Evolutionary conservation across 1,140 invertebrate species (phyloP), one percentile per base, ranked within the genome.

Genomic region (Carcinoscorpius rotundicauda): DNA sequence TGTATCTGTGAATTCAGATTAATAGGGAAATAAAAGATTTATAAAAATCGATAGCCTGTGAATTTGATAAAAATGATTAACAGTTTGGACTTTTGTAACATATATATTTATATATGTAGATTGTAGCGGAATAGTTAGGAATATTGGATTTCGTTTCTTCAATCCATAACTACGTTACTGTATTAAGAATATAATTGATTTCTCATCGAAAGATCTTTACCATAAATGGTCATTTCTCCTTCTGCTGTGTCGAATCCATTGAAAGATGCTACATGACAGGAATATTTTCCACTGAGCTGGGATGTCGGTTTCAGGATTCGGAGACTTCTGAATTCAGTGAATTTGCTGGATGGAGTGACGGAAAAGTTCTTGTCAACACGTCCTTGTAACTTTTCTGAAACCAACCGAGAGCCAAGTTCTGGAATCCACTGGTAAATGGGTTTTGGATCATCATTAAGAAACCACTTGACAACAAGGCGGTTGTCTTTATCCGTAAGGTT

Each of bases 361-460:
- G 75, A 81, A 75, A 87, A 87, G 64, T 81, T 79, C 66, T 88
- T 73, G 73, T 88, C 83, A 51, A 89, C 78, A 71, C 84, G 81
- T 59, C 84, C 86, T 68, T 83, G 82, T 52, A 86, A 76, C 3
- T 84, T 79, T 78, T 69, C 81, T 72, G 80, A 71, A 58, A 81
- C 83, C 70, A 83, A 81, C 3, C 87, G 87, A 62, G 65, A 64
- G 66, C 81, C 80, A 29, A 78, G 70, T 8, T 77, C 74, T n/a
- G 82, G 81, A 79, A 89, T 88, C 87, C 87, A 91, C 76, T 90
- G 87, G 74, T 89, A 90, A 6, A 88, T 83, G n/a, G 82, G 81
- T 58, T 81, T 78, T 1, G 82, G 81, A 64, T 81, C 77, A 60
- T 83, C 80, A 72, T 86, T 85, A 73, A 87, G 85, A 75, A 83